These are phyloP conservation scores for human DNA, from an alignment of 2,113 vertebrate genomes.

Conservation along the genomic window GRCh38 chr2:71337501-71338000, in stretches of 20 bases:
- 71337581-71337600: no score
- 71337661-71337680: no score
- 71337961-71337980: neutral
- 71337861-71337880: neutral
- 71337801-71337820: neutral
- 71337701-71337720: neutral
- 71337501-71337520: no score
- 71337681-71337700: no score
- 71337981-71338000: constrained; percentile 31
- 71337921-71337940: neutral
- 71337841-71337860: constrained; percentile 11
- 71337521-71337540: no score
- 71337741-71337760: neutral
- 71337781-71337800: neutral
- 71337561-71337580: no score
- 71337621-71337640: no score
- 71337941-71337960: neutral
- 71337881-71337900: neutral
- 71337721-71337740: constrained; percentile 4
- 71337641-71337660: no score
- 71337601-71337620: no score
- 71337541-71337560: no score
- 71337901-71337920: neutral
- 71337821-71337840: constrained; percentile 16
- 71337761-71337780: neutral